Base-by-base conservation (phyloP, 2,113 vertebrate species). In the Mohoua ochrocephala region DNA sequence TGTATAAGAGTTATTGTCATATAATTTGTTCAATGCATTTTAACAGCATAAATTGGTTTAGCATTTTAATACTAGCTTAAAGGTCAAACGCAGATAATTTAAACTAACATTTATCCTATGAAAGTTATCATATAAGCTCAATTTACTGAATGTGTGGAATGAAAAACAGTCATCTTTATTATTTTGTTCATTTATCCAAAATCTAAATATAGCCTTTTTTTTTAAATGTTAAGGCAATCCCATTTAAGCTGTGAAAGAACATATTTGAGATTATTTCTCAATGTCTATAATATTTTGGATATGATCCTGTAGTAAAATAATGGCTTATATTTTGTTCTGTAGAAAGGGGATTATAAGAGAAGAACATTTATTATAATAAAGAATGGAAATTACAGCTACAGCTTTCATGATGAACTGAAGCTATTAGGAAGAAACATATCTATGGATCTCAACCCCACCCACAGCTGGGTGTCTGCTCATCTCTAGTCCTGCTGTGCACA, bases 61-160 rank as follows among this genome's bases (percentile, higher is more conserved):
- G 97, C 97, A 97, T 98, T 96, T 98, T 97, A 98, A 98, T 97
- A 97, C 97, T 98, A 98, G 98, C 98, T 98, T 98, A 98, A 98
- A 97, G 98, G 98, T 98, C 98, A 98, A 98, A 98, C 94, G 98
- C 97, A 98, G 96, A 97, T 98, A 98, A 98, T 98, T 99, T 98
- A 96, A 97, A 94, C 97, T 97, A 97, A 95, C 92, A 97, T 98
- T 98, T 97, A 97, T 97, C 98, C 97, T 97, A 97, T 98, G 98
- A 98, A 97, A 97, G 95, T 96, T 97, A 98, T 97, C 97, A 88
- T 93, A 90, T 91, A 95, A 95, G 91, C 96, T 97, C 96, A 96
- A 96, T 98, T 97, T 98, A 97, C 93, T 97, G 94, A 94, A 95
- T 79, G 75, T 77, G 87, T 87, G 65, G 89, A 92, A 95, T 91